Base-by-base conservation (phyloP, 1,140 invertebrate genomes). In the Oncopeltus fasciatus region DNA sequence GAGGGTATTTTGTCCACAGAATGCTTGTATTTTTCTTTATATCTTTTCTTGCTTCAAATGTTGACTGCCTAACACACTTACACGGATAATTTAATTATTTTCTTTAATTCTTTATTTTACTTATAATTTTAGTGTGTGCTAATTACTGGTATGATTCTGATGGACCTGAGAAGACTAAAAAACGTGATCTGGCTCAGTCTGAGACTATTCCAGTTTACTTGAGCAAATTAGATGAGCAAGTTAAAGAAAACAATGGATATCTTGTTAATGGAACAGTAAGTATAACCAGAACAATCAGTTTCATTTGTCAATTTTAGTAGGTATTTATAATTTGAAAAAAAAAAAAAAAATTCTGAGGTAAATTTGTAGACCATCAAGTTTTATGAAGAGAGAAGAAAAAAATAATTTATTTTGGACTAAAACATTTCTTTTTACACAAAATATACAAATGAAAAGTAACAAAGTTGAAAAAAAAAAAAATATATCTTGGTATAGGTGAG, bases 191-290 rank as follows among this genome's bases (percentile, higher is more conserved):
- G n/a, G 60, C 74, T 11, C 46, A 70, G 5, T 68, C 70, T 38
- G 70, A 72, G 24, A 69, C 69, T 16, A 63, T 74, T 4, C 80
- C 81, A 61, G 80, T 76, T 64, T 82, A 78, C 68, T 68, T 82
- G 67, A 72, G 76, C 60, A 79, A 76, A 69, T 73, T 82, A 47
- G 76, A 80, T 59, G 67, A 71, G 18, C 67, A 72, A 62, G 69
- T 74, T 0, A 71, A 74, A 47, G 70, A 72, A n/a, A 80, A 79
- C 57, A 72, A 69, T 1, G 75, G 74, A 33, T 74, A 74, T 31
- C 74, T 78, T 20, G 71, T 79, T 5, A 75, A 75, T 53, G 74
- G 74, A 44, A 69, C 73, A 67, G 75, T 77, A 65, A 65, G 59
- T 61, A 38, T 20, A 8, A 38, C 5, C 14, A 38, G 5, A 38